phyloP scores from a whole-genome alignment of 2,113 vertebrate species.

The Sitta europaea region DNA sequence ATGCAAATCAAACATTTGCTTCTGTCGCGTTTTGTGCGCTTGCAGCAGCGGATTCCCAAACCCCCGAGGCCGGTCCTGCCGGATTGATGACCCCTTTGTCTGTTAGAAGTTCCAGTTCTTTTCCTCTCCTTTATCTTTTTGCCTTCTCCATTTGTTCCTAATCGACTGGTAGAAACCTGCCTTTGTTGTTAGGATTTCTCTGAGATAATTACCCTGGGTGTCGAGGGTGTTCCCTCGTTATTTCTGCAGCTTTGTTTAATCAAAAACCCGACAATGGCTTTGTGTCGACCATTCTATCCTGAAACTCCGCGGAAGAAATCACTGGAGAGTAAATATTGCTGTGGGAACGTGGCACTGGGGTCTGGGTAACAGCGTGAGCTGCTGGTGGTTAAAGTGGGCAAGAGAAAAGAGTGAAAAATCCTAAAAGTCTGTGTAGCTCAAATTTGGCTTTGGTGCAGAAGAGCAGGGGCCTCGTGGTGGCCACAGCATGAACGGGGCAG shows the following conservation, averaged over 20 bases:
- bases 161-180: neutral
- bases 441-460: neutral
- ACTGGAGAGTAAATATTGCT: neutral
- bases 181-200: neutral
- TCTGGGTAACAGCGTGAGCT: neutral
- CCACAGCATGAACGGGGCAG: rapidly evolving
- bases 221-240: neutral
- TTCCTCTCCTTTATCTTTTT: neutral
- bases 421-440: neutral
- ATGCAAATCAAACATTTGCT: neutral
- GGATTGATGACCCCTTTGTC: neutral
- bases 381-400: neutral
- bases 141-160: neutral
- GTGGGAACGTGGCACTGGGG: neutral
- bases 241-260: neutral
- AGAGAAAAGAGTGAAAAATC: neutral
- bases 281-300: neutral
- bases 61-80: neutral
- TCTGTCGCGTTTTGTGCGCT: neutral
- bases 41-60: neutral
- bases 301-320: neutral
- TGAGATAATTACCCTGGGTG: rapidly evolving
- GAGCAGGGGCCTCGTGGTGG: rapidly evolving
- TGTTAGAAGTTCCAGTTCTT: neutral
- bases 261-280: rapidly evolving